Evolutionary conservation across 2,113 vertebrate genomes (phyloP), one percentile per base, ranked within the genome.

Genomic region (Conger conger): DNA sequence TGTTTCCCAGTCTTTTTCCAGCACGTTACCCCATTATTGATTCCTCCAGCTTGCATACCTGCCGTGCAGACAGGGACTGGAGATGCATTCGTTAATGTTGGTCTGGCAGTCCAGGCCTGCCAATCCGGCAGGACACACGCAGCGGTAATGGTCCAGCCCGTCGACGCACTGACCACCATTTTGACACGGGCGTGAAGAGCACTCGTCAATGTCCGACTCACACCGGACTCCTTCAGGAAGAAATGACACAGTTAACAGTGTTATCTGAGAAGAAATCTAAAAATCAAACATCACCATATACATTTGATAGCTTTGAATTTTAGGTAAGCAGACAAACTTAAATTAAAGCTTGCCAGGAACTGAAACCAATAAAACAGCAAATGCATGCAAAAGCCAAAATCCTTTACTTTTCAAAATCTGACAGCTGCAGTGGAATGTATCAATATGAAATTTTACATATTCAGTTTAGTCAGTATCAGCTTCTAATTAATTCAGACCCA

Each of bases 41-140:
- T 3, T 37, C 85, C 57, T 76, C 88, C 82, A 84, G 82, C 79
- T 83, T 37, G 36, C 76, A 76, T 91, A 96, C 96, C 95, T 97
- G 94, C 96, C 96, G 84, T 95, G 95, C 90, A 96, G 93, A 95
- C 95, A 97, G 87, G 95, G 95, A 80, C 91, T 92, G 89, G 96
- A 94, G 88, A 90, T 83, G 89, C 94, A 97, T 88, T 97, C 95
- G 76, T 96, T 93, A 91, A 90, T 88, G 91, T 97, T 93, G 87
- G 79, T 91, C 88, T 96, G 94, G 27, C 95, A 97, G 90, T 91
- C 90, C 83, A 85, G 89, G 84, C 96, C 94, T 0, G 81, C 89
- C 91, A 97, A 96, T 68, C 94, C 94, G 82, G 87, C 90, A 60
- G 87, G 90, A 87, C 95, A 96, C 85, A 94, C 84, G 88, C 95